Conservation (phyloP, 2,888 invertebrate species). For the Andricus curvator region DNA sequence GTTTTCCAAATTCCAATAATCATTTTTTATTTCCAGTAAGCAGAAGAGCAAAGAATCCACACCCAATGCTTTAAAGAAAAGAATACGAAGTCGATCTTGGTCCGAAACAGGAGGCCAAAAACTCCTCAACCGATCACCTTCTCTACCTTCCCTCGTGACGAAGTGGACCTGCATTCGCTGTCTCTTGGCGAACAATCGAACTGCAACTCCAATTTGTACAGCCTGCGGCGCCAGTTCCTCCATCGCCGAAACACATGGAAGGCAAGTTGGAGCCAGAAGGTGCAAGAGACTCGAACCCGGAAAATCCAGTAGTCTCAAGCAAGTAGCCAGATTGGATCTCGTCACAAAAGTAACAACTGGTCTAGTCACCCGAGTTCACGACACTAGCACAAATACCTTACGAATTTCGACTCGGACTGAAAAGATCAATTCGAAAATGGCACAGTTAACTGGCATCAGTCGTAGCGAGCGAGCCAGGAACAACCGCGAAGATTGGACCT, state of each 20-base stretch:
- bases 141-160: slow-evolving; percentile 71
- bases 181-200: slow-evolving; percentile 85
- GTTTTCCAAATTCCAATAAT: not conserved
- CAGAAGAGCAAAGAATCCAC: slow-evolving; percentile 55
- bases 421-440: slow-evolving; percentile 67
- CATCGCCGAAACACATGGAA: slow-evolving; percentile 70
- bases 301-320: slow-evolving; percentile 67
- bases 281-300: slow-evolving; percentile 68
- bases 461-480: slow-evolving; percentile 65
- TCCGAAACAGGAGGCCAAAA: slow-evolving; percentile 61
- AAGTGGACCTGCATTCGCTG: slow-evolving; percentile 87
- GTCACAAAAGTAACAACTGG: slow-evolving; percentile 65
- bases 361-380: slow-evolving; percentile 65
- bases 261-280: slow-evolving; percentile 72
- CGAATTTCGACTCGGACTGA: slow-evolving; percentile 58
- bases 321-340: slow-evolving; percentile 60
- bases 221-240: slow-evolving; percentile 83
- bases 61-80: slow-evolving; percentile 58
- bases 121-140: slow-evolving; percentile 67
- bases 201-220: slow-evolving; percentile 84
- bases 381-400: slow-evolving; percentile 63
- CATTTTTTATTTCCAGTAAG: slow-evolving; percentile 54
- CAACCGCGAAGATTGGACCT: slow-evolving; percentile 72
- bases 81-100: slow-evolving; percentile 70
- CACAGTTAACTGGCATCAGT: slow-evolving; percentile 73